Base-by-base conservation (phyloP, 1,140 invertebrate genomes). In the Achroia grisella region DNA sequence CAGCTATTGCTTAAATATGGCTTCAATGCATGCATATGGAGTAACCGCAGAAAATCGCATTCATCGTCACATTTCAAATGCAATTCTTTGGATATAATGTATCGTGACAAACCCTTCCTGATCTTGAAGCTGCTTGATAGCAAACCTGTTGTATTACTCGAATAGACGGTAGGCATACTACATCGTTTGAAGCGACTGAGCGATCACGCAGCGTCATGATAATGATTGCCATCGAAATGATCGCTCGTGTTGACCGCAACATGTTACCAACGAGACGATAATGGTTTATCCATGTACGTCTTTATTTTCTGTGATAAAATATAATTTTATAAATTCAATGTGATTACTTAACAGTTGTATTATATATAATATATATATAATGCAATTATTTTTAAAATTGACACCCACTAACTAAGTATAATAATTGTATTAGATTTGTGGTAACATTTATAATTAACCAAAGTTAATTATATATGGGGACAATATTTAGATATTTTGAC, bases 1-100 rank as follows among this genome's bases (percentile, higher is more conserved):
- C 72, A 47, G 66, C 63, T 54, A 71, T 71, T 70, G 70, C 75
- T 78, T 74, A 72, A 75, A 70, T 73, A 73, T 44, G 76, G 71
- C 69, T 80, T 76, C 76, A 47, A 48, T 56, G 66, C 63, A 56
- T 58, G 66, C 68, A 69, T 69, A 62, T 60, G 63, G 56, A 35
- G 60, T 51, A 65, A 83, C 79, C 79, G 64, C 79, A 80, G 66
- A 79, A 67, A 73, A 71, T 74, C 56, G 66, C 71, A 68, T 64
- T 57, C 62, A 77, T 57, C 72, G 67, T 62, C 62, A 79, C 62
- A 71, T 65, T 76, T 81, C 70, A 65, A 71, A 65, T 78, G 61
- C 71, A 66, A 73, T 73, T 77, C 62, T 61, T 71, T 63, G 59
- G 62, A 62, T 78, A 23, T 23, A 72, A 82, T 76, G 53, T 60